Conservation (phyloP, 53 echinoderm and acorn worm genomes). For the Apostichopus leukothele region DNA sequence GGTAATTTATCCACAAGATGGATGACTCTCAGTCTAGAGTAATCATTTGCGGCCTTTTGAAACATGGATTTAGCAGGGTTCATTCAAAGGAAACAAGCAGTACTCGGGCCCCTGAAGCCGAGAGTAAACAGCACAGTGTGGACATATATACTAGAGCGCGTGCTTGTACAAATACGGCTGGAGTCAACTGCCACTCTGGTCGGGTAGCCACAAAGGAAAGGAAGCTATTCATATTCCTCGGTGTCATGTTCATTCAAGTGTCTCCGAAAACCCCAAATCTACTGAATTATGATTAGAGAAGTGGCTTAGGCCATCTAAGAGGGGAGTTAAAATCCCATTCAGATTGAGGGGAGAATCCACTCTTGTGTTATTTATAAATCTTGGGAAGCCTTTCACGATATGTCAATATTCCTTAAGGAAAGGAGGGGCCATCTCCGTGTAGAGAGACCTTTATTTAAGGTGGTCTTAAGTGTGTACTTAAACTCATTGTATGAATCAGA, state of each 20-base stretch:
- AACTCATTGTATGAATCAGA: too few relatives aligned
- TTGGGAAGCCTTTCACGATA: too few relatives aligned
- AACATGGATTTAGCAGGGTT: constrained; percentile 39
- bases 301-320: not conserved
- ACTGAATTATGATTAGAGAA: not conserved
- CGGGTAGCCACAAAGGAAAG: constrained; percentile 6
- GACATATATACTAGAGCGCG: not conserved
- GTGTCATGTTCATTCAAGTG: constrained; percentile 39
- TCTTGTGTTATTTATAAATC: too few relatives aligned
- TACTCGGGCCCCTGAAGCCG: constrained; percentile 13
- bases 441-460: too few relatives aligned
- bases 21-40: constrained; percentile 6
- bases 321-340: not conserved
- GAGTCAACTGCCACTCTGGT: constrained; percentile 1
- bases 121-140: constrained; percentile 26
- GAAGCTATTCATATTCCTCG: not conserved
- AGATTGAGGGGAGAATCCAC: not conserved
- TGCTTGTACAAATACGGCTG: constrained; percentile 11
- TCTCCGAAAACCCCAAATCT: constrained; percentile 12
- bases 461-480: too few relatives aligned
- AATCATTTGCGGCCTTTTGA: constrained; percentile 24
- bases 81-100: constrained; percentile 24
- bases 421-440: too few relatives aligned
- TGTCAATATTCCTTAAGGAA: too few relatives aligned
- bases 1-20: constrained; percentile 23